phyloP scores from a whole-genome alignment of 2,888 invertebrate genomes.

The Heteromyza rotundicornis region DNA sequence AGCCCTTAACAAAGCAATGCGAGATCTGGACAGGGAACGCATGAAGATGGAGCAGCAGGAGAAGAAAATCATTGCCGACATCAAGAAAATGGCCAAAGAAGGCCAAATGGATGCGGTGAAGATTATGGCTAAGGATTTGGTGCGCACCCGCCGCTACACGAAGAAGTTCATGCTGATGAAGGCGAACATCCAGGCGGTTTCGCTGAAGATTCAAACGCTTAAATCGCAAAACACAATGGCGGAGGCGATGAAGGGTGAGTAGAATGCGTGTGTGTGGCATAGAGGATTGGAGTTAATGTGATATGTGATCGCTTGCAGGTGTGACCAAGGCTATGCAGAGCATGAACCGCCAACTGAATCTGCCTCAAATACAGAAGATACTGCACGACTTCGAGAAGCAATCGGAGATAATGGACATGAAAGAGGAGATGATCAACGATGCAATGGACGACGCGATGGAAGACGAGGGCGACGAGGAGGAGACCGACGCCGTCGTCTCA shows the following conservation, averaged over 20 bases:
- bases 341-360: constrained; percentile 96
- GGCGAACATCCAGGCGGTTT: constrained; percentile 97
- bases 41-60: constrained; percentile 98
- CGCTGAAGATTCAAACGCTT: constrained; percentile 96
- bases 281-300: too few species aligned
- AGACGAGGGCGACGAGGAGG: constrained; percentile 97
- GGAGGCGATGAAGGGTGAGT: constrained; percentile 89
- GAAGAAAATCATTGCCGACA: constrained; percentile 97
- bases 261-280: background rate
- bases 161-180: constrained; percentile 99
- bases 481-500: constrained; percentile 93
- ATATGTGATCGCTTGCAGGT: too few species aligned
- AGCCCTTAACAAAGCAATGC: constrained; percentile 96
- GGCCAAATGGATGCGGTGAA: constrained; percentile 99
- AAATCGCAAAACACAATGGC: constrained; percentile 99
- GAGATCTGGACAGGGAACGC: constrained; percentile 93
- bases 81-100: constrained; percentile 98
- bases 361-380: constrained; percentile 98
- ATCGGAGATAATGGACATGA: constrained; percentile 99
- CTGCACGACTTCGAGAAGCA: constrained; percentile 98
- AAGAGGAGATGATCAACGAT: constrained; percentile 99
- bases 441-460: constrained; percentile 99
- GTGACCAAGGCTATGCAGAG: constrained; percentile 98
- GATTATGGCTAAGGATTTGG: constrained; percentile 99
- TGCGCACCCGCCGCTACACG: constrained; percentile 91